A percentile compares a stretch with the other conserved stretches of the same genome.
phyloP scores from a whole-genome alignment of 2,113 vertebrate species.

The Microtus pennsylvanicus region DNA sequence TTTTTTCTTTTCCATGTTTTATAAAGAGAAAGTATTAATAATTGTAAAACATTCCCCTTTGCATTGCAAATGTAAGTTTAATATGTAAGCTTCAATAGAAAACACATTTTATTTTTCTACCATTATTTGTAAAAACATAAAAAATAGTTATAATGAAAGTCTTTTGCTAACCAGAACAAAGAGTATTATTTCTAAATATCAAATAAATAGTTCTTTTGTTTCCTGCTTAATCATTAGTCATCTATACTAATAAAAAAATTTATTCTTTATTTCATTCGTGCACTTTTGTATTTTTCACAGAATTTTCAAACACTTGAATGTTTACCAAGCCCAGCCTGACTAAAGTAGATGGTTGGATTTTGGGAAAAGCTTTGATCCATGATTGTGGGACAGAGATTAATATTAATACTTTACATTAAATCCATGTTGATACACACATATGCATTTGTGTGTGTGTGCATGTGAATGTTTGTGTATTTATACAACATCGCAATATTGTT shows the following conservation, averaged over 20 bases:
- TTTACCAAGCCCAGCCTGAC: conserved; percentile 58
- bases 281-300: conserved; percentile 50
- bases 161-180: conserved; percentile 64
- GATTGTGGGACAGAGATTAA: background rate
- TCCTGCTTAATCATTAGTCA: conserved; percentile 51
- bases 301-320: conserved; percentile 63
- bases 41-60: conserved; percentile 23
- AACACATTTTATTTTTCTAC: conserved; percentile 56
- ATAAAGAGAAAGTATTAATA: conserved; percentile 59
- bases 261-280: conserved; percentile 65
- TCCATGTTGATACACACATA: background rate
- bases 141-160: conserved; percentile 65
- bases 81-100: conserved; percentile 47
- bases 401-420: conserved; percentile 22
- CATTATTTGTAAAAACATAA: conserved; percentile 61
- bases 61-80: conserved; percentile 40
- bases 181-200: conserved; percentile 67
- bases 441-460: background rate
- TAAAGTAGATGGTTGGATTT: conserved; percentile 47
- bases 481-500: conserved; percentile 13
- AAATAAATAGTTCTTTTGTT: conserved; percentile 58
- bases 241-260: conserved; percentile 64
- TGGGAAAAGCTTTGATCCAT: conserved; percentile 31
- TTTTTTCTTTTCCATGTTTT: conserved; percentile 34
- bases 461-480: background rate